Evolutionary conservation across 1,140 invertebrate genomes (phyloP).

Genomic region (Euglossa dilemma): DNA sequence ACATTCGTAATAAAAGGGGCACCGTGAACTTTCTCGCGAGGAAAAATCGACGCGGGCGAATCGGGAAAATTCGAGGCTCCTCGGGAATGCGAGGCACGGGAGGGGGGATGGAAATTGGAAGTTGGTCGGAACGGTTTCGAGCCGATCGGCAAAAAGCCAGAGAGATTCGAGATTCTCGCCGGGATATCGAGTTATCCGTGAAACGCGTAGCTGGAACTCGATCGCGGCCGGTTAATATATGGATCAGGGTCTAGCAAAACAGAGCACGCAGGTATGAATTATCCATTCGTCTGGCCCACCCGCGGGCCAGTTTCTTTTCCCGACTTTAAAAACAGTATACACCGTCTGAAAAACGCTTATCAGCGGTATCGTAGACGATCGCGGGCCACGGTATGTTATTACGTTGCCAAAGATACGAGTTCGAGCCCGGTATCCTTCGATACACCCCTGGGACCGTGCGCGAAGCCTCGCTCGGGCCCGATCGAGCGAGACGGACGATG

Average conservation of each 20-base stretch:
- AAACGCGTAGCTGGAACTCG: neutral
- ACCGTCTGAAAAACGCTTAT: neutral
- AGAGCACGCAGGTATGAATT: conserved; percentile 34
- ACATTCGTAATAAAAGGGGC: neutral
- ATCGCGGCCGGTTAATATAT: neutral
- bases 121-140: neutral
- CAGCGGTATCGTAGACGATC: neutral
- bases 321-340: neutral
- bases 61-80: too few relatives aligned
- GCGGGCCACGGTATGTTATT: neutral
- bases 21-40: neutral
- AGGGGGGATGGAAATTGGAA: neutral
- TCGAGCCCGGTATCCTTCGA: neutral
- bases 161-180: neutral
- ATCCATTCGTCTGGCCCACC: conserved; percentile 42
- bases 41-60: neutral
- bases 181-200: neutral
- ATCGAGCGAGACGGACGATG: conserved; percentile 44
- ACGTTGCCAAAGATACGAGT: neutral
- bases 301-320: conserved; percentile 17
- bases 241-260: conserved; percentile 31
- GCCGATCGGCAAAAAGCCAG: neutral
- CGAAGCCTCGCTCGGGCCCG: neutral
- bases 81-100: neutral
- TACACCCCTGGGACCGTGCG: neutral